Base-by-base conservation (phyloP, 1,140 invertebrate genomes). In the Cydia pomonella region DNA sequence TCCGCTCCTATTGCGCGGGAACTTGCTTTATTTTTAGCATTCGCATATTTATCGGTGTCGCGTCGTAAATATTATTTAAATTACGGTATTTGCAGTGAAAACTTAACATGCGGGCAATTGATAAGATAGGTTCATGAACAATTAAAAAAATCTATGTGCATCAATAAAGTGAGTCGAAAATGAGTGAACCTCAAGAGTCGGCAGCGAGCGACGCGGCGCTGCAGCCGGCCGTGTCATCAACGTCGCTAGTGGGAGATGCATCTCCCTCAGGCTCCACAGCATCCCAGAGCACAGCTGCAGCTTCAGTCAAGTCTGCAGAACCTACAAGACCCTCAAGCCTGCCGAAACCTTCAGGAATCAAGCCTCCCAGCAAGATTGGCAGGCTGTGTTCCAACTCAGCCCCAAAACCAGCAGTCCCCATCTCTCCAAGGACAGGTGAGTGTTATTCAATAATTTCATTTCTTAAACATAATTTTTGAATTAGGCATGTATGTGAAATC, bases 331-430 rank as follows among this genome's bases (percentile, higher is more conserved):
- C 90, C 59, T 83, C 88, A 53, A 82, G 85, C 63, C 84, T 88
- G 78, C 87, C 89, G 13, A 93, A 92, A 78, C 93, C 92, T 74
- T 95, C 95, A 5, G 94, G 94, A 2, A 79, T 95, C 47, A 94
- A 94, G 76, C 94, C 93, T 47, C 95, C 95, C n/a, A 93, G 94
- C 16, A 95, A 95, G 85, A 95, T 95, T 82, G 94, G 94, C 64
- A 85, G 95, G 71, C 90, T 94, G 44, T 95, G 95, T 78, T 94
- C 93, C 71, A 92, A 94, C 63, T 84, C 92, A 76, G 90, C 93
- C 64, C 94, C 94, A 18, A 95, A 95, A 85, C 94, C 94, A 75
- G 93, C 94, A 12, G 82, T 95, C 21, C 94, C 94, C 13, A 89
- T 94, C 25, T 93, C 94, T 73, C 93, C 94, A 18, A 92, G 94